Evolutionary conservation across 2,113 vertebrate genomes (phyloP), one percentile per base, ranked within the genome.

Genomic region (Leuciscus idus): DNA sequence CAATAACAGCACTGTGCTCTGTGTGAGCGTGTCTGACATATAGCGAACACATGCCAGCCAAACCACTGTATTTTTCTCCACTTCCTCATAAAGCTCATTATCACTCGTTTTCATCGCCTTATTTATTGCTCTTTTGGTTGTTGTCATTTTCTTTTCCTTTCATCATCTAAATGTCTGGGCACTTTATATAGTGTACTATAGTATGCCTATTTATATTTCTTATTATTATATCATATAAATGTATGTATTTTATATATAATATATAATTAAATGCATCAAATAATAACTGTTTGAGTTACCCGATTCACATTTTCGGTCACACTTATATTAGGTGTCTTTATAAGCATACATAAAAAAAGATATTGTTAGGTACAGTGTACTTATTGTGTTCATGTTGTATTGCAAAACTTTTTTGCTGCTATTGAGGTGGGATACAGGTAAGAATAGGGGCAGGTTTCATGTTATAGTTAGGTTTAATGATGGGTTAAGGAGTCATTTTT

Each of bases 21-120:
- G 84, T 55, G 89, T 85, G 90, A 88, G 88, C 83, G 82, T 81
- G 75, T 74, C 43, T 80, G 84, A 70, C 77, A 80, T 73, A 91
- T 90, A 87, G 83, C 84, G 83, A 72, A 50, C 28, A 26, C 26
- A 73, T 77, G 15, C 6, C 19, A 4, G 92, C 91, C 92, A 92
- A 91, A 76, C 66, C 86, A 86, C 73, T 75, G 73, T 46, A 50
- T 92, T 87, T 86, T 87, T 82, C 91, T 70, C 80, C 92, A 90
- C 91, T 90, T 92, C 84, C 85, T 89, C 91, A 92, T 92, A 87
- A 92, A 90, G 48, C 84, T 84, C 64, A 80, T 80, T 72, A 80
- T 85, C 50, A 19, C 36, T 72, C n/a, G 11, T 39, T 64, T 68
- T 72, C 50, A 59, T 72, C 50, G 80, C 46, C 33, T 50, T n/a